Evolutionary conservation across 1,140 invertebrate genomes (phyloP).

Genomic region (Sycobia sp.): DNA sequence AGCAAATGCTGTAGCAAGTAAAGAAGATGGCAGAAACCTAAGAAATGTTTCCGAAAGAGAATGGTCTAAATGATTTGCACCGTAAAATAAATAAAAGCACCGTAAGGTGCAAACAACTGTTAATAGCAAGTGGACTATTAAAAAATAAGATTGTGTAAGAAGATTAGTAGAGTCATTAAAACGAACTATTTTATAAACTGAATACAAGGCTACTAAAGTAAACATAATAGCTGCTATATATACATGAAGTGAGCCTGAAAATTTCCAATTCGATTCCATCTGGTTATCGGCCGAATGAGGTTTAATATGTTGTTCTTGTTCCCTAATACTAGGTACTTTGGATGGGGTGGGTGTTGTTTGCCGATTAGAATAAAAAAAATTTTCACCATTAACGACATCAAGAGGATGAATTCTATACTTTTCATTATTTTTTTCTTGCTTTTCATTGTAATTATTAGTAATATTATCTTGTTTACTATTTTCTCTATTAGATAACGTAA

Average conservation of each 20-base stretch:
- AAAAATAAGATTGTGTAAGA: conserved; percentile 81
- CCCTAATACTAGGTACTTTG: conserved; percentile 36
- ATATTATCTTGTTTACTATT: conserved; percentile 44
- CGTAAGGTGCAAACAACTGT: conserved; percentile 79
- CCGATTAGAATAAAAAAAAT: conserved; percentile 50
- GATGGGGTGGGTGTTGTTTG: conserved; percentile 51
- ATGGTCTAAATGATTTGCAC: conserved; percentile 83
- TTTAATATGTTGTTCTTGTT: conserved; percentile 37
- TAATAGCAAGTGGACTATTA: conserved; percentile 79
- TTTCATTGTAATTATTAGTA: conserved; percentile 39
- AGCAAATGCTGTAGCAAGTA: conserved; percentile 83
- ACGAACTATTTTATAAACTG: conserved; percentile 79
- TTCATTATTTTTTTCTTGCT: conserved; percentile 27
- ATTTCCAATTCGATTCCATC: conserved; percentile 68
- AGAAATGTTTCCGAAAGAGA: conserved; percentile 79
- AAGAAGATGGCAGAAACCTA: conserved; percentile 80
- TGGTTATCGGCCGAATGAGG: conserved; percentile 47
- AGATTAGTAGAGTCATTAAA: conserved; percentile 81
- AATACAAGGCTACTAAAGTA: conserved; percentile 78
- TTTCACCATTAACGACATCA: conserved; percentile 53
- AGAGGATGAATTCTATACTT: conserved; percentile 36
- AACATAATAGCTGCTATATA: conserved; percentile 84
- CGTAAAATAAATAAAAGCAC: conserved; percentile 86
- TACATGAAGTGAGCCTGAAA: conserved; percentile 88
- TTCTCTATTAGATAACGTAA: conserved; percentile 23